Base-by-base conservation (phyloP, 2,888 invertebrate species). In the Leptarthrus brevirostris region DNA sequence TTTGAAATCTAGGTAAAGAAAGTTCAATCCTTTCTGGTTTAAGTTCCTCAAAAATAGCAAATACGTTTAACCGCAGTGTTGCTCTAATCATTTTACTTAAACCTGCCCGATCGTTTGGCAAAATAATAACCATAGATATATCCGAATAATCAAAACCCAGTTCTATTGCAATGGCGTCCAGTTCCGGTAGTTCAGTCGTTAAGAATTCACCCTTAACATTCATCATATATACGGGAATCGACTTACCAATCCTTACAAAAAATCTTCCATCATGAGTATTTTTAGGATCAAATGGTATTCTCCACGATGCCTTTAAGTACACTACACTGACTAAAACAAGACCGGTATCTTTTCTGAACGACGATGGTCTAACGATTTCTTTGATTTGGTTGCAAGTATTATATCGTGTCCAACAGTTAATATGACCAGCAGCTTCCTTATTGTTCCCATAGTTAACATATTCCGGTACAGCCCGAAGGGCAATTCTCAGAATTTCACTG, bases 321-420 rank as follows among this genome's bases (percentile, higher is more conserved):
- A 94, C 87, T 3, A 93, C 93, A 80, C 93, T 93, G 1, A 92
- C 88, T 8, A 94, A 87, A 8, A 93, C 90, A 74, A 93, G 81
- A 40, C 89, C 85, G 8, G 92, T 91, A 1, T 82, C 77, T 0
- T 73, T 34, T 79, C 83, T 79, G 1, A 93, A 79, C 81, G 86
- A 86, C 76, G 86, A 89, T 2, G 87, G 20, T 0, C 86, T 81
- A 54, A 96, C 84, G 8, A 96, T 86, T 78, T 93, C 87, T 78
- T 90, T 89, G 75, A 96, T 95, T 81, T 90, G 92, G 2, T 90
- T 83, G 53, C 92, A 89, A 0, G 96, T 96, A 81, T 92, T 88
- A 2, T 87, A 83, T 79, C 90, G 89, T 80, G 87, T 93, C 93
- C 94, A 96, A 61, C 83, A 79, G 81, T 96, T 96, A 72, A 96